Conservation (phyloP, 2,797 vertebrate species). For the Nothura maculosa region DNA sequence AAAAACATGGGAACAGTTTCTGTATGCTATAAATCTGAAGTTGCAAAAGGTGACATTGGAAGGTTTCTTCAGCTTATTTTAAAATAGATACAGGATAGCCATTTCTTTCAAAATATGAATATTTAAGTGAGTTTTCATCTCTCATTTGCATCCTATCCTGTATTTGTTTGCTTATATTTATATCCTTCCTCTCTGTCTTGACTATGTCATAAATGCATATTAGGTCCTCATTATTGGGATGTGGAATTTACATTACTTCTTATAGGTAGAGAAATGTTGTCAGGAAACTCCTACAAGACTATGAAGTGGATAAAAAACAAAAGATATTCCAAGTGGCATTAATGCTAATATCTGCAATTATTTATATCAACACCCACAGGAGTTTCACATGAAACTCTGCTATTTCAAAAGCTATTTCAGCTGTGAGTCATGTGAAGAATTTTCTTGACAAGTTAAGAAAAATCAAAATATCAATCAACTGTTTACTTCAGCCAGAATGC, state of each 20-base stretch:
- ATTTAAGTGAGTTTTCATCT: not conserved
- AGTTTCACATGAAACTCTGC: not conserved
- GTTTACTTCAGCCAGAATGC: not conserved
- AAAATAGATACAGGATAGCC: not conserved
- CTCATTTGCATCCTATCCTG: not conserved
- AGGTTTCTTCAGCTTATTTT: not conserved
- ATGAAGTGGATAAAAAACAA: not conserved
- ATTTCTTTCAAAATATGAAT: not conserved
- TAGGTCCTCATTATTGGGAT: not conserved
- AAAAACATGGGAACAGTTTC: fast-evolving
- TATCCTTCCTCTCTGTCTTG: not conserved
- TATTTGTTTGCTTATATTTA: not conserved
- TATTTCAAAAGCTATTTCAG: not conserved
- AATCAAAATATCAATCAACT: not conserved
- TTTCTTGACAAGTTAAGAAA: not conserved
- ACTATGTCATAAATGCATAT: not conserved
- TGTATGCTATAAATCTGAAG: not conserved
- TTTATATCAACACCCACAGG: not conserved
- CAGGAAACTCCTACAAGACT: not conserved
- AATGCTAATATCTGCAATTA: not conserved
- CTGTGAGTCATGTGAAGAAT: not conserved
- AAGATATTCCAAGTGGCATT: not conserved
- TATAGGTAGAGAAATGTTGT: not conserved
- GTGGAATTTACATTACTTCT: not conserved
- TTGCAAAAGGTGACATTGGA: not conserved